These are phyloP conservation scores for Allacma fusca DNA, from an alignment of 2,888 invertebrate genomes.

Conservation along the genomic window DNA sequence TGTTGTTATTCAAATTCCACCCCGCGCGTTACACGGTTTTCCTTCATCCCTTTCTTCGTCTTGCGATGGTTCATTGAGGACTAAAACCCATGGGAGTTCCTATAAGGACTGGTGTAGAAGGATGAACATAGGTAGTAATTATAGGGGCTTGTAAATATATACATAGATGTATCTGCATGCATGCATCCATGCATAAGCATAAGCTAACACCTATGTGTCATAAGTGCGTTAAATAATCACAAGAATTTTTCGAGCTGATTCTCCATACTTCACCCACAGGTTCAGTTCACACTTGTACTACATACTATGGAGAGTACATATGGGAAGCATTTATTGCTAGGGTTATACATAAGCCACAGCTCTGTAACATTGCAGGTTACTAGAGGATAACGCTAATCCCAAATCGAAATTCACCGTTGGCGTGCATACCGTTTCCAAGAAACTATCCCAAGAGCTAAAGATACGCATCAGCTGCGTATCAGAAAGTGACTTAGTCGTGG, in stretches of 20 bases:
- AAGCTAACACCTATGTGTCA: slow-evolving; percentile 8
- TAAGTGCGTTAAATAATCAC: not conserved
- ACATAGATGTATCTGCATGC: too few relatives aligned
- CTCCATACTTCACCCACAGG: slow-evolving; percentile 13
- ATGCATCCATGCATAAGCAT: too few relatives aligned
- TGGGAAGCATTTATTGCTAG: too few relatives aligned
- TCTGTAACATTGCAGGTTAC: too few relatives aligned
- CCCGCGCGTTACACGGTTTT: slow-evolving; percentile 46
- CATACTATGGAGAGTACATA: too few relatives aligned
- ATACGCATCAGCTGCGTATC: slow-evolving; percentile 4
- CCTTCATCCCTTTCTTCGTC: slow-evolving; percentile 20
- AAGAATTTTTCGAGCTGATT: slow-evolving; percentile 10
- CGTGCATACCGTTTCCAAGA: not conserved
- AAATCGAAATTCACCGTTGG: not conserved
- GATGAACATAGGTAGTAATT: too few relatives aligned
- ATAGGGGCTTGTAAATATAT: not conserved
- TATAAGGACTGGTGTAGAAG: not conserved
- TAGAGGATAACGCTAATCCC: not conserved
- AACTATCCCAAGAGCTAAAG: not conserved
- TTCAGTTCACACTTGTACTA: too few relatives aligned
- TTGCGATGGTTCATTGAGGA: not conserved
- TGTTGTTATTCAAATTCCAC: slow-evolving; percentile 39
- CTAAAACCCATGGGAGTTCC: slow-evolving; percentile 9
- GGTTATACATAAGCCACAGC: too few relatives aligned
- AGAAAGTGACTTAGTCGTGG: not conserved